Evolutionary conservation across 2,797 vertebrate species (phyloP).

Genomic region (Acrossocheilus fasciatus): DNA sequence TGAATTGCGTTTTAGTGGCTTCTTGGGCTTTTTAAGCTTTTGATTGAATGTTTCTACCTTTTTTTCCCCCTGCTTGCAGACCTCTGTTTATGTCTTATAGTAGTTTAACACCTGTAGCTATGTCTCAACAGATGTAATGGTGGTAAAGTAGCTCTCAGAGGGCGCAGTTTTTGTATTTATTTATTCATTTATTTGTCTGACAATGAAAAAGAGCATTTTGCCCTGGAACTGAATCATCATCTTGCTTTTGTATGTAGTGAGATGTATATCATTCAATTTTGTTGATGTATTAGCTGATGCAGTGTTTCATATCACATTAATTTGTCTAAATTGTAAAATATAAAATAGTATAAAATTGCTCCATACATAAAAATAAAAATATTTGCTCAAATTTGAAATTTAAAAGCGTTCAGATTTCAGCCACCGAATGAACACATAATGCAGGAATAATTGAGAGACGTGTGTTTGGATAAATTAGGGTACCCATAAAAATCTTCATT

Average conservation of each 20-base stretch:
- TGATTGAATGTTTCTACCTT: not conserved
- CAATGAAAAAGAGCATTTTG: not conserved
- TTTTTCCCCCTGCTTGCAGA: not conserved
- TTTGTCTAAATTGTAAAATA: not conserved
- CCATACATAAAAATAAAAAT: not conserved
- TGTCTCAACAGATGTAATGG: constrained; percentile 30
- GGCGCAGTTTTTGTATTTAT: constrained; percentile 15
- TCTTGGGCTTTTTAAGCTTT: not conserved
- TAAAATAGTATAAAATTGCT: not conserved
- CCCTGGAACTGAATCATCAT: not conserved
- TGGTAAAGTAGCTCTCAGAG: not conserved
- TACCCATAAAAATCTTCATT: not conserved
- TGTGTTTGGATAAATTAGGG: not conserved
- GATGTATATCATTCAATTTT: not conserved
- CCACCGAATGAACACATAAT: not conserved
- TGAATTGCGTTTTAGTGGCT: not conserved
- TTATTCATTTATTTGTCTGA: not conserved
- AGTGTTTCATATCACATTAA: not conserved
- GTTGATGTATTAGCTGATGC: not conserved
- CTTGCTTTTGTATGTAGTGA: not conserved
- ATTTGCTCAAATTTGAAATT: not conserved
- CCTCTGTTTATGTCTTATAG: constrained; percentile 13
- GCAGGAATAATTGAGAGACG: not conserved
- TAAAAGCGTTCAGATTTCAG: not conserved
- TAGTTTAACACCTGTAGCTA: constrained; percentile 56